Conservation (phyloP, 2,797 vertebrate genomes). For the Cephalopachus bancanus region DNA sequence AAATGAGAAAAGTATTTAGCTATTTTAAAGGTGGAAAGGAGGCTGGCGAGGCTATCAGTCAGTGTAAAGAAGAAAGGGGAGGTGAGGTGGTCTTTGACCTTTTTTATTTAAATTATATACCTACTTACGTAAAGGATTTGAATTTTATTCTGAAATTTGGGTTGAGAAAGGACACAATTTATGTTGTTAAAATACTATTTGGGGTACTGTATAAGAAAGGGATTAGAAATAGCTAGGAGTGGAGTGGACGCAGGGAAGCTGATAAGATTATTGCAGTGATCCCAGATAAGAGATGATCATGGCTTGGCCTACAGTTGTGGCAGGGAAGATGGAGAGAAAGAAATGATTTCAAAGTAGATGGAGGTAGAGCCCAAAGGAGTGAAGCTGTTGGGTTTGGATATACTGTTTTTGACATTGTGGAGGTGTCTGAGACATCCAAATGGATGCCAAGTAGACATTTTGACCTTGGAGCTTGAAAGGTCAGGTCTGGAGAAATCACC, state of each 20-base stretch:
- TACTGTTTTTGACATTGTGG: neutral
- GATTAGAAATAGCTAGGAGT: neutral
- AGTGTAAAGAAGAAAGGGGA: neutral
- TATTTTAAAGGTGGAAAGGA: constrained; percentile 36
- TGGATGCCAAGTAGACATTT: neutral
- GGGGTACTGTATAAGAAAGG: neutral
- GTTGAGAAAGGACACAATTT: neutral
- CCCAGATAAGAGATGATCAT: neutral
- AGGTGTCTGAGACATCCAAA: neutral
- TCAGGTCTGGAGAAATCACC: neutral
- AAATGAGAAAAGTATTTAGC: constrained; percentile 1
- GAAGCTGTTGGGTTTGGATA: neutral
- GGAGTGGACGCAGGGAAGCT: neutral
- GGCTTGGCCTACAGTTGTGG: neutral
- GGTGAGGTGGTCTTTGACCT: neutral
- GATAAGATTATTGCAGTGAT: neutral
- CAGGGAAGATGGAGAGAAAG: neutral
- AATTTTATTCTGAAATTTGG: constrained; percentile 53
- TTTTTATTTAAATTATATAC: neutral
- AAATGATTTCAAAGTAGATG: neutral
- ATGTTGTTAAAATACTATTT: constrained; percentile 37
- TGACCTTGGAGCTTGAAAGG: neutral
- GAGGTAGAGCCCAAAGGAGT: neutral
- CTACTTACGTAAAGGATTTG: neutral
- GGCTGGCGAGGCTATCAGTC: neutral